These are phyloP conservation scores for Machimus atricapillus DNA, from an alignment of 2,888 invertebrate species.

Conservation along the genomic window DNA sequence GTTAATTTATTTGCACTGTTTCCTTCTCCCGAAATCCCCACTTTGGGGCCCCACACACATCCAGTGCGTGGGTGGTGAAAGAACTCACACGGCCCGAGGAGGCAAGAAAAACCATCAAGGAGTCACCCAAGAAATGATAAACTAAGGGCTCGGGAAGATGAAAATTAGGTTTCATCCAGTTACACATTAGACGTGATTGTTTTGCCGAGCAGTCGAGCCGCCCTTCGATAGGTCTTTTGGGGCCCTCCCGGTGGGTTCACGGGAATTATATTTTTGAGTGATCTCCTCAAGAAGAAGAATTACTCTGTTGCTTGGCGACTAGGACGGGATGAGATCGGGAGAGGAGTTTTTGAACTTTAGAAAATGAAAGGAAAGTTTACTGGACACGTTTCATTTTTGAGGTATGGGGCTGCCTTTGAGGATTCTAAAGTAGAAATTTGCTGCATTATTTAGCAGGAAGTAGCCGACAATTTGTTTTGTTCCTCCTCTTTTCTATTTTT, in stretches of 20 bases:
- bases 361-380: not conserved
- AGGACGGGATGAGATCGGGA: not conserved
- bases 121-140: slow-evolving; percentile 46
- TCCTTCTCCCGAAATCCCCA: not conserved
- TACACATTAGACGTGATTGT: slow-evolving; percentile 50
- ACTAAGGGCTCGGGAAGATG: slow-evolving; percentile 48
- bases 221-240: not conserved
- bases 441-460: not conserved
- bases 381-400: not conserved
- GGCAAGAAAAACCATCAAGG: slow-evolving; percentile 13
- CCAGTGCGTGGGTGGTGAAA: not conserved
- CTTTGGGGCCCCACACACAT: not conserved
- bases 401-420: not conserved
- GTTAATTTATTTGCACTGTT: slow-evolving; percentile 23
- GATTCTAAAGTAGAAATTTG: not conserved
- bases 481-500: not conserved
- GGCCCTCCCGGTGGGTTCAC: not conserved
- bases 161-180: slow-evolving; percentile 50
- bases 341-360: not conserved
- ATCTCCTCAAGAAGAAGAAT: not conserved
- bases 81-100: not conserved
- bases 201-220: slow-evolving; percentile 43
- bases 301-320: not conserved
- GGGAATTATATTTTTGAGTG: not conserved
- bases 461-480: not conserved